Evolutionary conservation across 2,888 invertebrate species (phyloP), one percentile per base, ranked within the genome.

Genomic region (Drosophila atripex): DNA sequence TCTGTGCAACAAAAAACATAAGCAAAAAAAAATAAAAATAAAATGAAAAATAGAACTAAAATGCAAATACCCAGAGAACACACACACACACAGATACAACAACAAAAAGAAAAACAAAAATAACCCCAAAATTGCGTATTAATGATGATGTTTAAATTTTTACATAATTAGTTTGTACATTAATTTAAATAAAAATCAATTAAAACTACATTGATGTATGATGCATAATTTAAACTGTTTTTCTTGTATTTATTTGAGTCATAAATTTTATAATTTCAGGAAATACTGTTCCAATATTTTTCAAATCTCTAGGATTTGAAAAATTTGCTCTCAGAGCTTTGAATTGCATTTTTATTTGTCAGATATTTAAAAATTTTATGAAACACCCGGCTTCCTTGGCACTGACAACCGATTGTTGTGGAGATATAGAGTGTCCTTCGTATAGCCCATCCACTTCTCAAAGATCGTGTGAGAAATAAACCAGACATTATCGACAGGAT

Each of bases 111-210:
- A 45, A 46, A 51, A 61, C 43, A 41, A 39, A 71, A 69, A 68
- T 65, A 86, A 66, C 66, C 71, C 84, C 72, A 80, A 71, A 73
- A 80, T 69, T 84, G 88, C 80, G 85, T 82, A 88, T 82, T 79
- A 77, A 77, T 77, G 77, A 75, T 75, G 63, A 86, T 84, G 78
- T 85, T 88, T 84, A 78, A 84, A 88, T 78, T 84, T 85, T 87
- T 88, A 84, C 86, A 88, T 75, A 88, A 88, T 80, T 90, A 90
- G 88, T 88, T 84, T 90, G 89, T 90, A 89, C 80, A 90, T 83
- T 89, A 80, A 90, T 86, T 76, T 84, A 78, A 85, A 88, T 84
- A 89, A 87, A 82, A 86, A 78, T 77, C 86, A 88, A 86, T 88
- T 88, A 76, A 85, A 78, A 79, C 79, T 73, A 71, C 57, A 68